Conservation (phyloP, 2,113 vertebrate species). For the Pleuronectes platessa region DNA sequence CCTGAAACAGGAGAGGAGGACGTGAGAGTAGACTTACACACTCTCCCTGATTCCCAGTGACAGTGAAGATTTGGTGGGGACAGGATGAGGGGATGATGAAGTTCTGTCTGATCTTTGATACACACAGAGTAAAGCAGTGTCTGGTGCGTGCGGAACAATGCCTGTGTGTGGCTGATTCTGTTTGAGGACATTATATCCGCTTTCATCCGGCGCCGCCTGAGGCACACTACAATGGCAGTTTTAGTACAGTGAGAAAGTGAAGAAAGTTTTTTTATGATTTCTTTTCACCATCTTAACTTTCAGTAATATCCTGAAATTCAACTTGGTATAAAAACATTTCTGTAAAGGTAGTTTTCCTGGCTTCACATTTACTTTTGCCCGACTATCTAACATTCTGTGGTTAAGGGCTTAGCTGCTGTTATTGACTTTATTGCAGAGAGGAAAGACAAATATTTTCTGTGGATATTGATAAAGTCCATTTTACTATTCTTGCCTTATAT, state of each 20-base stretch:
- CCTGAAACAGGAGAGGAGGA: constrained; percentile 57
- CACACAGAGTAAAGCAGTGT: constrained; percentile 26
- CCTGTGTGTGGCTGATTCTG: constrained; percentile 53
- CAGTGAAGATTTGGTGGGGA: constrained; percentile 46
- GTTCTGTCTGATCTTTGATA: constrained; percentile 64
- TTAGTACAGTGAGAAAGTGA: background rate
- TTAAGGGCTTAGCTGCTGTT: constrained; percentile 15
- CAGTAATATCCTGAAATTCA: constrained; percentile 11
- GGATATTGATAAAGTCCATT: background rate
- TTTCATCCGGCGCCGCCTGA: constrained; percentile 27
- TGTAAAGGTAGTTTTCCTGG: background rate
- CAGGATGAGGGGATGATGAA: constrained; percentile 44
- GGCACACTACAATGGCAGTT: background rate
- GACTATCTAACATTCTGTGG: constrained; percentile 3
- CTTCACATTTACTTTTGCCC: constrained; percentile 4
- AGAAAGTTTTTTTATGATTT: background rate
- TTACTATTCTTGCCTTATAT: constrained; percentile 2
- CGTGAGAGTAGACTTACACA: constrained; percentile 36
- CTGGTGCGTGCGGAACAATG: constrained; percentile 38
- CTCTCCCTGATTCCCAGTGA: constrained; percentile 30
- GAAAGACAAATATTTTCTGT: constrained; percentile 2
- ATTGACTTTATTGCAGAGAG: background rate
- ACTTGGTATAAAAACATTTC: background rate
- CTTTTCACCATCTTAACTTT: background rate
- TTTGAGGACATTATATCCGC: constrained; percentile 19